A percentile compares a stretch with the other conserved stretches of the same genome.
Evolutionary conservation across 2,113 vertebrate species (phyloP).

Genomic region (Dissostichus mawsoni): DNA sequence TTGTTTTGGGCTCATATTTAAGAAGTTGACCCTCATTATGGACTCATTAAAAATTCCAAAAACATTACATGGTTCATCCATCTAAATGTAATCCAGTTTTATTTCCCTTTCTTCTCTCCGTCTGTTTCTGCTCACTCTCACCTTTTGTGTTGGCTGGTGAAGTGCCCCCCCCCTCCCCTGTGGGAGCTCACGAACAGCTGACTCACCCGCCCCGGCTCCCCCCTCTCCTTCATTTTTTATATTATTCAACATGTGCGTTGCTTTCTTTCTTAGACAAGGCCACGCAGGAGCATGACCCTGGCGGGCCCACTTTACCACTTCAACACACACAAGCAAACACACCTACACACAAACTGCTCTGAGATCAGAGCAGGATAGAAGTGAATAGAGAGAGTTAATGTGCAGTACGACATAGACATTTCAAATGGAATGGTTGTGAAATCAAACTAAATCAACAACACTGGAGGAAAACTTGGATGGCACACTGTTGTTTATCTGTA

Average conservation of each 20-base stretch:
- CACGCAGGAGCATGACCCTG: constrained; percentile 48
- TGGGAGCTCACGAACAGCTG: constrained; percentile 69
- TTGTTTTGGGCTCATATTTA: neutral
- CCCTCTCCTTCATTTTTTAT: constrained; percentile 53
- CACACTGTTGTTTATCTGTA: constrained; percentile 51
- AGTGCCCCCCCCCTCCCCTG: constrained; percentile 56
- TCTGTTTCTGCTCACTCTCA: constrained; percentile 20
- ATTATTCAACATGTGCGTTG: constrained; percentile 59
- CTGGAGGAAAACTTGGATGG: constrained; percentile 26
- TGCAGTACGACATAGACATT: neutral
- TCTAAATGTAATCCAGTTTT: constrained; percentile 16
- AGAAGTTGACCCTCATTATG: constrained; percentile 1
- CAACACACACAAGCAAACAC: constrained; percentile 43
- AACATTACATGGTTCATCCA: constrained; percentile 6
- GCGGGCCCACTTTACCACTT: constrained; percentile 32
- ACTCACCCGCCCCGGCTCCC: constrained; percentile 56
- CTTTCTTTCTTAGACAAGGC: constrained; percentile 60
- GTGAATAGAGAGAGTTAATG: neutral
- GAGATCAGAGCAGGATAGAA: neutral
- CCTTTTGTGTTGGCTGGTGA: constrained; percentile 41
- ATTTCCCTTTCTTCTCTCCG: constrained; percentile 2
- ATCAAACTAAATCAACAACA: neutral
- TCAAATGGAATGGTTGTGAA: constrained; percentile 11
- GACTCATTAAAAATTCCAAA: neutral
- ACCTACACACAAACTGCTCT: constrained; percentile 21